These are phyloP conservation scores for Hypothenemus hampei DNA, from an alignment of 1,140 invertebrate genomes.

Conservation along the genomic window DNA sequence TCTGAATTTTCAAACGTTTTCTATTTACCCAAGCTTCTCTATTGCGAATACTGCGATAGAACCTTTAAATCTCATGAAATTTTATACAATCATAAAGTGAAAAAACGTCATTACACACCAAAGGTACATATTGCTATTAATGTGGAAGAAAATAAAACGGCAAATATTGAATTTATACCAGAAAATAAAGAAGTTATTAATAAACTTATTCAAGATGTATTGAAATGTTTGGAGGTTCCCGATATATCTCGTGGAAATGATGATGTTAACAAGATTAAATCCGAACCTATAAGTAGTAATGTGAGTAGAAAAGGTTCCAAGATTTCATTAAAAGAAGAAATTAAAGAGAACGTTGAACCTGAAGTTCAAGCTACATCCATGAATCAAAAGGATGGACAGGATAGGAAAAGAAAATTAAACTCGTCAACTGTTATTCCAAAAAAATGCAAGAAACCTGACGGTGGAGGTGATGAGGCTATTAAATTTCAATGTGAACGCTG, in stretches of 20 bases:
- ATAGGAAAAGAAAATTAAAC: slow-evolving; percentile 6
- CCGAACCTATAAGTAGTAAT: slow-evolving; percentile 6
- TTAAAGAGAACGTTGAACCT: neutral
- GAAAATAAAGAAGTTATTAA: slow-evolving; percentile 36
- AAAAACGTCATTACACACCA: slow-evolving; percentile 43
- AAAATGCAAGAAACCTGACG: too few relatives aligned
- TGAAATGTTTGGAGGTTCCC: slow-evolving; percentile 34
- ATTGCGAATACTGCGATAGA: slow-evolving; percentile 45
- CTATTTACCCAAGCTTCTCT: slow-evolving; percentile 42
- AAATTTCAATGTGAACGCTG: slow-evolving; percentile 45
- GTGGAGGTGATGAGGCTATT: slow-evolving; percentile 38
- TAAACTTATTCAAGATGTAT: slow-evolving; percentile 40
- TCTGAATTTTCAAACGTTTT: slow-evolving; percentile 46
- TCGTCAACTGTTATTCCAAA: too few relatives aligned
- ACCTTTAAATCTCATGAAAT: slow-evolving; percentile 45
- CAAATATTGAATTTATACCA: slow-evolving; percentile 10
- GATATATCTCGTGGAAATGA: slow-evolving; percentile 3
- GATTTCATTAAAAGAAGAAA: neutral
- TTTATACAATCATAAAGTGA: slow-evolving; percentile 44
- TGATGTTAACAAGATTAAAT: slow-evolving; percentile 2
- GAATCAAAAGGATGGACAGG: neutral
- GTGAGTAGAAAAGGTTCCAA: neutral
- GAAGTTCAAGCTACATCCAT: slow-evolving; percentile 1
- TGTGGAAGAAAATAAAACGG: slow-evolving; percentile 9
- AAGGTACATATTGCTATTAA: slow-evolving; percentile 31